These are phyloP conservation scores for Trichonephila inaurata DNA, from an alignment of 1,140 invertebrate genomes.

Conservation along the genomic window DNA sequence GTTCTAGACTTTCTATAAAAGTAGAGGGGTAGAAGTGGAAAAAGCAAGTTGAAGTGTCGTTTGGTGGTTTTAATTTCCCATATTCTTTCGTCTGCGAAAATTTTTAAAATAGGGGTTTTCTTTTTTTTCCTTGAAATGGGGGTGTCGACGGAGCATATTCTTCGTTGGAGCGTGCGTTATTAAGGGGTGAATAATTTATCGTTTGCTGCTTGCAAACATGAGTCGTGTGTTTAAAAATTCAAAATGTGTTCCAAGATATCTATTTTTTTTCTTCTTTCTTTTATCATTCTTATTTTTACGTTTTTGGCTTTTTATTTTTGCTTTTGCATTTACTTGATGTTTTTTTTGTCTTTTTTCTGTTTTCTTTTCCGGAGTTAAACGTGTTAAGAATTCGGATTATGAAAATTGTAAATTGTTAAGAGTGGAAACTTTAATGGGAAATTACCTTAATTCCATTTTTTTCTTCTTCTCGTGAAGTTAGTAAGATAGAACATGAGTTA, in stretches of 20 bases:
- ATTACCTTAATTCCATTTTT: too few species aligned
- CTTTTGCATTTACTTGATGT: neutral
- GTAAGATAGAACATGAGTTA: too few species aligned
- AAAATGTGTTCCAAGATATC: neutral
- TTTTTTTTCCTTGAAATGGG: neutral
- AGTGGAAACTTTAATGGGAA: too few species aligned
- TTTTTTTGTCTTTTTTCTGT: neutral
- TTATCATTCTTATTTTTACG: neutral
- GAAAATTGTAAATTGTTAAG: too few species aligned
- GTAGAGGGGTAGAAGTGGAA: neutral
- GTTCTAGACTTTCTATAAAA: neutral
- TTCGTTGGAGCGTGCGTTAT: neutral
- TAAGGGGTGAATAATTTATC: slow-evolving; percentile 19
- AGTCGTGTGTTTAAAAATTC: neutral
- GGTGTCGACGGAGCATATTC: neutral
- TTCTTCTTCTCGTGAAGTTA: too few species aligned
- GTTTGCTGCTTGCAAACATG: neutral
- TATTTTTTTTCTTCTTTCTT: neutral
- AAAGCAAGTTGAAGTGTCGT: neutral
- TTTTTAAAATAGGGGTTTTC: neutral
- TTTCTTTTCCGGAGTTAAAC: too few species aligned
- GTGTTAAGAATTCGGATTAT: too few species aligned
- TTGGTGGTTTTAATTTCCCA: slow-evolving; percentile 14
- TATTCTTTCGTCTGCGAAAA: slow-evolving; percentile 8
- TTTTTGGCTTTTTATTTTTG: neutral